Evolutionary conservation across 2,797 vertebrate species (phyloP).

Genomic region (Halcyon badia): DNA sequence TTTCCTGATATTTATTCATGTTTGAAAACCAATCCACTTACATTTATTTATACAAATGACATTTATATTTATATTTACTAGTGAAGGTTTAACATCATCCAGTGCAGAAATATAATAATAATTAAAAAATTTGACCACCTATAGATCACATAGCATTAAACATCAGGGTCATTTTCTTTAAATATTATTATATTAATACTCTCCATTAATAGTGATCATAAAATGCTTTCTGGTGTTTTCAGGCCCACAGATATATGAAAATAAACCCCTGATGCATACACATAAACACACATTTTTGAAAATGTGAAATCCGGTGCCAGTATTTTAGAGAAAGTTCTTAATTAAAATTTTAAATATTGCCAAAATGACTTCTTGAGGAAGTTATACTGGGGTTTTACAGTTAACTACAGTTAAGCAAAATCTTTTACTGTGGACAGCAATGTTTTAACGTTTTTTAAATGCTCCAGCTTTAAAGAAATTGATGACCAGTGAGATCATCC

Average conservation of each 20-base stretch:
- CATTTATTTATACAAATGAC: background rate
- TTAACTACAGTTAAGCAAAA: background rate
- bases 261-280: background rate
- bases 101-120: background rate
- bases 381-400: background rate
- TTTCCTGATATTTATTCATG: background rate
- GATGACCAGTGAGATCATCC: conserved; percentile 14
- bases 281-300: background rate
- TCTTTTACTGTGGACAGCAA: background rate
- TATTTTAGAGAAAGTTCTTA: background rate
- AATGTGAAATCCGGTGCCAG: background rate
- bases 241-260: background rate
- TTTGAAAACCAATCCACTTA: background rate
- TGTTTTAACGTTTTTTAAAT: conserved; percentile 40
- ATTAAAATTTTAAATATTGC: background rate
- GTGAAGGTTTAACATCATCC: background rate
- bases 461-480: conserved; percentile 17
- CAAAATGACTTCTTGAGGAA: background rate
- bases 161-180: background rate
- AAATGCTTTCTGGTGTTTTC: conserved; percentile 31
- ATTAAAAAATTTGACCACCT: background rate
- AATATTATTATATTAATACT: conserved; percentile 24
- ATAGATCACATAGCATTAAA: background rate
- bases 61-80: background rate
- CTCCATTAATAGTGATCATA: conserved; percentile 23